Evolutionary conservation across 2,797 vertebrate species (phyloP), one percentile per base, ranked within the genome.

Genomic region (Chelidonichthys spinosus): DNA sequence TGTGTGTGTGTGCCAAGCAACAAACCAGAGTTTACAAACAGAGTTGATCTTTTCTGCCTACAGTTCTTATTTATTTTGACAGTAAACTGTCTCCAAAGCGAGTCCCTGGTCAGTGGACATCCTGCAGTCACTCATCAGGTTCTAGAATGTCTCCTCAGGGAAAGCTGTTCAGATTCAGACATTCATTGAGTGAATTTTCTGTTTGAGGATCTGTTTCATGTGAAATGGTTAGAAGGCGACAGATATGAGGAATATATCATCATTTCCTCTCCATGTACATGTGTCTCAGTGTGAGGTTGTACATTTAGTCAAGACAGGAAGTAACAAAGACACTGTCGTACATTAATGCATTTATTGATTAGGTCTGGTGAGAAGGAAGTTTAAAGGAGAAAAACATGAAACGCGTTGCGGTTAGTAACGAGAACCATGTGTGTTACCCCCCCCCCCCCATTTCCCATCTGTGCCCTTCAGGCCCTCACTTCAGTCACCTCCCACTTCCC

Each of bases 401-500:
- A 85, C 54, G 63, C 82, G 65, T 76, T 79, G 79, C 83, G 70
- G 56, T 83, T 49, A 56, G 80, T 92, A 94, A 94, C 78, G 44
- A 90, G 86, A 94, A 93, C 91, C 93, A 94, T 92, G 89, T 93
- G 89, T 81, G 88, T 81, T 43, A 43, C 3, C 44, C 55, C 65
- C 43, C 11, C 15, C 78, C 85, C 86, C 83, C 85, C 81, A 87
- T 91, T 93, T 93, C 91, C 92, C 91, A 91, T 91, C 90, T 92
- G 89, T 90, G 90, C 86, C 92, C 92, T 93, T 90, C 88, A 89
- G 89, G 87, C 91, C 90, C 88, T 90, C 78, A 36, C 80, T 86
- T 64, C 64, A 90, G 92, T 89, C 87, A 52, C 91, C 93, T 92
- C 92, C 93, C 92, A 93, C 90, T 92, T 92, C 92, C 90, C 87